Evolutionary conservation across 2,797 vertebrate species (phyloP).

Genomic region (Enteromius anoplus): DNA sequence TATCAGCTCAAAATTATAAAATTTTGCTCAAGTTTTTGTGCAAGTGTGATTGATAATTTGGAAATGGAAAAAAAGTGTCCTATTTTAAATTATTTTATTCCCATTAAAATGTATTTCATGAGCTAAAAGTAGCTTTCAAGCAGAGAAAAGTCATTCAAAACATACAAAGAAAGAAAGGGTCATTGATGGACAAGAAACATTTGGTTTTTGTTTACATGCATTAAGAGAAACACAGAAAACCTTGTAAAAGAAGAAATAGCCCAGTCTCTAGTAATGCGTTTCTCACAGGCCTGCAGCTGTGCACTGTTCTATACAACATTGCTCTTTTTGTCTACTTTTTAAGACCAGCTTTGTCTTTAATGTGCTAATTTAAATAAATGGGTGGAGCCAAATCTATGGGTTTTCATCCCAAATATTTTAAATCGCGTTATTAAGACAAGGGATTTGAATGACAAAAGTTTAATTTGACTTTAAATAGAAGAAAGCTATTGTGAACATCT

Average conservation of each 20-base stretch:
- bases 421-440: no score
- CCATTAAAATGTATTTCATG: background rate
- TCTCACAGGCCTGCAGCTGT: constrained; percentile 32
- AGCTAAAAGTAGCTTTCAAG: constrained; percentile 4
- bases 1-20: background rate
- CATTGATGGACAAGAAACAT: background rate
- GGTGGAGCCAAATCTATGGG: background rate
- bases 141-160: constrained; percentile 7
- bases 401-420: no score
- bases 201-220: background rate
- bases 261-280: background rate
- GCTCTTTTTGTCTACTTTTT: constrained; percentile 7
- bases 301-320: background rate
- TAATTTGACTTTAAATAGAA: background rate
- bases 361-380: background rate
- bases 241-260: background rate
- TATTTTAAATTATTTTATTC: no score
- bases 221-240: background rate
- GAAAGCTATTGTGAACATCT: background rate
- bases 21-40: no score
- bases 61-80: background rate
- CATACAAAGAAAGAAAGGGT: background rate
- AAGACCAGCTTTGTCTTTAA: background rate
- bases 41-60: background rate
- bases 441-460: no score